These are phyloP conservation scores for Coptodon rendalli DNA, from an alignment of 2,113 vertebrate genomes.

Conservation along the genomic window DNA sequence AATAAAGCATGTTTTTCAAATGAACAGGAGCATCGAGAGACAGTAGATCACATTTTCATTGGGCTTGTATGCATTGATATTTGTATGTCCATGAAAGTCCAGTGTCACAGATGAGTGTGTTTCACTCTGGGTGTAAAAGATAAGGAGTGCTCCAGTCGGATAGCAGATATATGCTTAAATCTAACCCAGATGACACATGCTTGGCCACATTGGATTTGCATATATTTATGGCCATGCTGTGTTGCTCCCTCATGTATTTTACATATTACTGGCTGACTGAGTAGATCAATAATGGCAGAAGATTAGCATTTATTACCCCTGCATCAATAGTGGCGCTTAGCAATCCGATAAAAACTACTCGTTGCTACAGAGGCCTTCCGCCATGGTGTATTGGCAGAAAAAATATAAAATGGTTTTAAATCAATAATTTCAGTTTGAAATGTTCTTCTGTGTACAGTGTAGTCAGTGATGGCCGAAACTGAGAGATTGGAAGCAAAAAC, in stretches of 20 bases:
- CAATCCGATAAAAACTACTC: background rate
- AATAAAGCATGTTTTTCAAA: background rate
- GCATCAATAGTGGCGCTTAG: background rate
- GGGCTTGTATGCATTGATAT: background rate
- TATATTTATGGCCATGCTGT: background rate
- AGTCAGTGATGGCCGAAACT: background rate
- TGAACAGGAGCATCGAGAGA: background rate
- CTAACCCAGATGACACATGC: background rate
- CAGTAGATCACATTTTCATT: background rate
- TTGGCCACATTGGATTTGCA: background rate
- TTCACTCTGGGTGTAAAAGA: background rate
- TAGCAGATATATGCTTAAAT: background rate
- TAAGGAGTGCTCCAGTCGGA: slow-evolving; percentile 13
- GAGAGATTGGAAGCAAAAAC: background rate
- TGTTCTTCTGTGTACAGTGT: background rate
- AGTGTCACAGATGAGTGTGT: background rate
- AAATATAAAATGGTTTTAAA: background rate
- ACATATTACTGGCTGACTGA: background rate
- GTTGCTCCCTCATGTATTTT: background rate
- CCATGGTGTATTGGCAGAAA: background rate
- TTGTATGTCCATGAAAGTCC: background rate
- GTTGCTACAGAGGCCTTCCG: background rate
- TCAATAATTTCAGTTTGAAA: slow-evolving; percentile 2
- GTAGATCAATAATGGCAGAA: slow-evolving; percentile 31
- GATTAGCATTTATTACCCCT: background rate